Base-by-base conservation (phyloP, 1,140 invertebrate genomes). In the Zaprionus gabonicus region DNA sequence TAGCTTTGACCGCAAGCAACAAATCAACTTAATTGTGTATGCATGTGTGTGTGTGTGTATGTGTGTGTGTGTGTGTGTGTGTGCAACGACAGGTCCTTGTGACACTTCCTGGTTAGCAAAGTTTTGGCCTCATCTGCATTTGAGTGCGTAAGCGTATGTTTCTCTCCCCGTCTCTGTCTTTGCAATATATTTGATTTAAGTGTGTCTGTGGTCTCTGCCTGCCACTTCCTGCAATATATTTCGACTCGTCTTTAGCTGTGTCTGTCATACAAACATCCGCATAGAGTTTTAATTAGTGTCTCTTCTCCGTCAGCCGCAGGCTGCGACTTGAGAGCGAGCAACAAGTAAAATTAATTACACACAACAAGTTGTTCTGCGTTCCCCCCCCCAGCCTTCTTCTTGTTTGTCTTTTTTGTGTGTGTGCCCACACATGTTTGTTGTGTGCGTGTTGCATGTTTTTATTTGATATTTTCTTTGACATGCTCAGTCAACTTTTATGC, bases 261-360 rank as follows among this genome's bases (percentile, higher is more conserved):
- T 13, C 10, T 9, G 46, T 51, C 51, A 80, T 73, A 74, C 73
- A 78, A 71, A 80, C 81, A 80, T 84, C 81, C 81, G 78, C 81
- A 80, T 70, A 78, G 81, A 82, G 73, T 78, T 80, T 84, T 84
- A 84, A 84, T 84, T 84, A 84, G 81, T 84, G 81, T 80, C 81
- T 80, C 73, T 84, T 84, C 78, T 80, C 53, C 77, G 71, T 31
- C 68, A 69, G 71, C 72, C 75, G 58, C 41, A 60, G 49, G 41
- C 68, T 44, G 78, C 73, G 79, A 71, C 64, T 82, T 62, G 60
- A 56, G 60, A 56, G 34, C 65, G 55, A 51, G 63, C 81, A 84
- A 84, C 81, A 84, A 84, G 81, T 84, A 78, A 83, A 84, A 84
- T 84, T 84, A 84, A 84, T 84, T 84, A 84, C 81, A 71, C 69